Evolutionary conservation across 2,888 invertebrate species (phyloP).

Genomic region (Patella pellucida): DNA sequence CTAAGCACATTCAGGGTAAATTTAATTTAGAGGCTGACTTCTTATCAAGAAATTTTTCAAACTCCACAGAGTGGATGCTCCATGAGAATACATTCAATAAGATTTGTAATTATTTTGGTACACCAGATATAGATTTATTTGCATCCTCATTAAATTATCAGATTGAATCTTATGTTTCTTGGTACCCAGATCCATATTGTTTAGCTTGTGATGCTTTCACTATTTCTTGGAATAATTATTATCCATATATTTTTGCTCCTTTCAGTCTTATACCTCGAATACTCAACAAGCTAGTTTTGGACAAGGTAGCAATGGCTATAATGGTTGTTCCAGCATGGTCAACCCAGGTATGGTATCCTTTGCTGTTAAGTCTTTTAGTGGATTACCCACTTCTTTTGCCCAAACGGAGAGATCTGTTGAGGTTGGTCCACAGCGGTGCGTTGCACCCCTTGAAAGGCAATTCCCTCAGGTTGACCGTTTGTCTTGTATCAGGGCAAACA

Average conservation of each 20-base stretch:
- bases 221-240: too few relatives aligned
- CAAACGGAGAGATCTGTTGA: background rate
- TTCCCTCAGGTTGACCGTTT: slow-evolving; percentile 2
- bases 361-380: slow-evolving; percentile 15
- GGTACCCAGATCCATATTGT: too few relatives aligned
- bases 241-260: slow-evolving; percentile 32
- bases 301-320: slow-evolving; percentile 26
- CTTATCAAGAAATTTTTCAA: too few relatives aligned
- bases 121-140: too few relatives aligned
- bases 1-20: too few relatives aligned
- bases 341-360: slow-evolving; percentile 34
- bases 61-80: too few relatives aligned
- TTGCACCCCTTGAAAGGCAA: background rate
- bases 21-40: too few relatives aligned
- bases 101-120: too few relatives aligned
- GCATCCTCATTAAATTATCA: too few relatives aligned
- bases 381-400: background rate
- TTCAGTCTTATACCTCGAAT: slow-evolving; percentile 24
- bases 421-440: background rate
- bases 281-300: slow-evolving; percentile 23
- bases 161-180: too few relatives aligned
- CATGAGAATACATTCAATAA: too few relatives aligned
- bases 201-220: too few relatives aligned
- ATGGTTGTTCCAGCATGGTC: slow-evolving; percentile 31
- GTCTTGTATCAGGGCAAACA: slow-evolving; percentile 3